Percentiles rank a stretch among this genome's conserved stretches.
phyloP scores from a whole-genome alignment of 2,888 invertebrate genomes.

The Clepsis dumicolana region DNA sequence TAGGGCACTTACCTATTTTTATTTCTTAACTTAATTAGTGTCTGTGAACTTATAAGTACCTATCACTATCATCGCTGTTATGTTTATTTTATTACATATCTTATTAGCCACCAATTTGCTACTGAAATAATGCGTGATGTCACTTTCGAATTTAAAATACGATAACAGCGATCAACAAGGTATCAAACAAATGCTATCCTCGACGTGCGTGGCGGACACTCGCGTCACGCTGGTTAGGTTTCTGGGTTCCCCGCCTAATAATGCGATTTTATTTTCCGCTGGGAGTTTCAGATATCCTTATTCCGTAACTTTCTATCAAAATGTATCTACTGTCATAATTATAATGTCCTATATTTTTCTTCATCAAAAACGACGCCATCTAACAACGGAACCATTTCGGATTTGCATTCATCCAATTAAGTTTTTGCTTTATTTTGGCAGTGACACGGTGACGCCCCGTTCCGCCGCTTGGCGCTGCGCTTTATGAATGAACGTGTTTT shows the following conservation, averaged over 20 bases:
- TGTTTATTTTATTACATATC: conserved; percentile 30
- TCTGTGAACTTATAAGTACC: neutral
- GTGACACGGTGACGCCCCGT: conserved; percentile 55
- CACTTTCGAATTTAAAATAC: conserved; percentile 23
- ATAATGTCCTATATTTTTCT: neutral
- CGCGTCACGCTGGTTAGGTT: conserved; percentile 31
- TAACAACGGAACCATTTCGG: conserved; percentile 33
- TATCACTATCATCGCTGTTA: conserved; percentile 1
- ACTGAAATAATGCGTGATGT: conserved; percentile 19
- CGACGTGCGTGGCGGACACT: conserved; percentile 17
- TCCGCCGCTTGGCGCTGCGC: conserved; percentile 64
- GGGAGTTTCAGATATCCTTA: neutral
- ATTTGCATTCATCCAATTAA: conserved; percentile 37
- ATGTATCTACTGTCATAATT: neutral
- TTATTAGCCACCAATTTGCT: conserved; percentile 6
- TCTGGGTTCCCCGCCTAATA: conserved; percentile 27
- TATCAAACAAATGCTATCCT: neutral
- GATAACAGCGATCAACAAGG: neutral
- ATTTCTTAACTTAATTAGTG: neutral
- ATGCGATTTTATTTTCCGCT: conserved; percentile 14
- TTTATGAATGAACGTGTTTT: conserved; percentile 74
- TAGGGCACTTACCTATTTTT: neutral
- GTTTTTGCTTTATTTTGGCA: conserved; percentile 66
- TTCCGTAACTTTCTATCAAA: neutral
- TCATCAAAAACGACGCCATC: neutral